Percentiles rank a stretch among this genome's conserved stretches.
These are phyloP conservation scores for Bombyx mori DNA, from an alignment of 1,140 invertebrate genomes.

Conservation along the genomic window ASM3026992v2 NC_085110.1:12292501-12293000, in stretches of 20 bases:
- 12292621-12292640: conserved; percentile 52
- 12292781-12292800: conserved; percentile 71
- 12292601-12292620: conserved; percentile 32
- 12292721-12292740: conserved; percentile 72
- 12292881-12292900: no score
- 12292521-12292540: conserved; percentile 69
- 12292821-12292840: conserved; percentile 69
- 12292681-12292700: conserved; percentile 58
- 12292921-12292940: no score
- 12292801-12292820: conserved; percentile 58
- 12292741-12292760: conserved; percentile 71
- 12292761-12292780: conserved; percentile 71
- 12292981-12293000: no score
- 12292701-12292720: conserved; percentile 68
- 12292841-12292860: conserved; percentile 50
- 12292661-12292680: conserved; percentile 69
- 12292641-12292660: conserved; percentile 69
- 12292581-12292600: conserved; percentile 19
- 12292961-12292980: no score
- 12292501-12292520: conserved; percentile 67
- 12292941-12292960: no score
- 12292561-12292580: conserved; percentile 50
- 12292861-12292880: no score
- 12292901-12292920: no score
- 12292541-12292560: conserved; percentile 65